phyloP scores from a whole-genome alignment of 2,797 vertebrate species.

The Myotis vivesi region DNA sequence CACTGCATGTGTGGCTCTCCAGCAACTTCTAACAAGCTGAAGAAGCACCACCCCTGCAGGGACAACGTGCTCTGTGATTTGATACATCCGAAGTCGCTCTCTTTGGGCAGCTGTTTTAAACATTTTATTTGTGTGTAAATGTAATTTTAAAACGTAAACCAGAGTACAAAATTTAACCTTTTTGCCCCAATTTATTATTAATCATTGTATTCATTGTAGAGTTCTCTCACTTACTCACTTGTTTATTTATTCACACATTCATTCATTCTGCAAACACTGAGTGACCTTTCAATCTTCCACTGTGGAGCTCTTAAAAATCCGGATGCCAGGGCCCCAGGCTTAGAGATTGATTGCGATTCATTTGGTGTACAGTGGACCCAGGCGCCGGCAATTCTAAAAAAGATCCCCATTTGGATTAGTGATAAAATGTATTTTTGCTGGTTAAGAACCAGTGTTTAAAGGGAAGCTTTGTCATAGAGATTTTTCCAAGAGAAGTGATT shows the following conservation, averaged over 20 bases:
- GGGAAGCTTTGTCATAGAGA: not conserved
- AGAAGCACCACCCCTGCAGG: not conserved
- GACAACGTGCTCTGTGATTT: not conserved
- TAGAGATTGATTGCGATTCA: not conserved
- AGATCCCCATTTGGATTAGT: not conserved
- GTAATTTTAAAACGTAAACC: conserved; percentile 26
- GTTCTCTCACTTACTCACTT: not conserved
- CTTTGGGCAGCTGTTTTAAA: not conserved
- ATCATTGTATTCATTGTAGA: not conserved
- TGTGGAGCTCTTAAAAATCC: not conserved
- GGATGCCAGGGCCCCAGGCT: not conserved
- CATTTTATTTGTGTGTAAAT: not conserved
- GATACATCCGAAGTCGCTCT: not conserved
- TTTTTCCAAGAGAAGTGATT: not conserved
- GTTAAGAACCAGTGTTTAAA: not conserved
- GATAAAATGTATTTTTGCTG: not conserved
- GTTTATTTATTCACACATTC: not conserved
- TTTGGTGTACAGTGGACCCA: not conserved
- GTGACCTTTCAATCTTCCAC: not conserved
- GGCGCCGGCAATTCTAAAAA: not conserved
- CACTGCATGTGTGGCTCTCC: not conserved
- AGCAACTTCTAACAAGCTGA: not conserved
- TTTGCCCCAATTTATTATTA: not conserved
- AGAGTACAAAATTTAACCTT: not conserved
- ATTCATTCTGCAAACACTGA: not conserved